Base-by-base conservation (phyloP, 2,888 invertebrate genomes). In the Blastobasis adustella region DNA sequence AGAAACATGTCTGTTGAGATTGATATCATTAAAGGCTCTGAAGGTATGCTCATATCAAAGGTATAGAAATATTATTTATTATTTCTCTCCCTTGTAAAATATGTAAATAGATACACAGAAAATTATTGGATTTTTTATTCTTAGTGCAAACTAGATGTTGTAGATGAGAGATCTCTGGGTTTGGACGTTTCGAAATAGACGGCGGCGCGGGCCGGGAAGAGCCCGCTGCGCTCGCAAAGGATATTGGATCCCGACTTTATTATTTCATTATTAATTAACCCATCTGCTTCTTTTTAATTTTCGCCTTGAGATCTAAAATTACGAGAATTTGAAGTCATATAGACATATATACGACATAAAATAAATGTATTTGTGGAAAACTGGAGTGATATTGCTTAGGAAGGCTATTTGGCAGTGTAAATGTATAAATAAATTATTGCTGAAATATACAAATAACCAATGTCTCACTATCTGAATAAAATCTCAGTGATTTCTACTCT, bases 41-140 rank as follows among this genome's bases (percentile, higher is more conserved):
- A 77, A 74, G 66, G 69, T 70, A 77, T 73, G 81, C 82, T 84
- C 87, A 86, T 86, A 84, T 86, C 87, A 82, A 80, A 81, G 76
- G 79, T 77, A 75, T 79, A 79, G 79, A 80, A 81, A 80, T 71
- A 69, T 76, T 76, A 77, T 79, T 54, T 78, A 79, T 82, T 73
- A 71, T 82, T 84, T 82, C 77, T 77, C 76, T 79, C 66, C 77
- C 74, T 79, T 87, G 87, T 87, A 87, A 77, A 79, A 84, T 82
- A 85, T 87, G 87, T 87, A 87, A 82, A 87, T 87, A 87, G 67
- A 73, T 75, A 69, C 73, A 76, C 76, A 77, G 69, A 73, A 73
- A 70, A 64, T 57, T 70, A 71, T 71, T 71, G 69, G 68, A 66
- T 72, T 63, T 68, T 67, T 71, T 65, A 73, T 71, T 75, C 63